Evolutionary conservation across 1,140 invertebrate species (phyloP).

Genomic region (Zaprionus camerounensis): DNA sequence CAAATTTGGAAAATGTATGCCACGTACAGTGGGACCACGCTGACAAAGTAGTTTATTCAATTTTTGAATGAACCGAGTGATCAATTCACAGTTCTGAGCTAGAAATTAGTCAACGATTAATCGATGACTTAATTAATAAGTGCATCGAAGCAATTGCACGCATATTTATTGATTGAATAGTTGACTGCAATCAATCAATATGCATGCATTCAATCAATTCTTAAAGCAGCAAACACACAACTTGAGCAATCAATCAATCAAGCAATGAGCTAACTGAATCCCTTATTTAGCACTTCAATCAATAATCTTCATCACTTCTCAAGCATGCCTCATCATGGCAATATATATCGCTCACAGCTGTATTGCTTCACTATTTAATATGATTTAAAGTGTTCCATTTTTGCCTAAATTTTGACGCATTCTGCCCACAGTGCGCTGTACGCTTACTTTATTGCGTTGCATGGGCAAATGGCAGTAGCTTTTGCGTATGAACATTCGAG

Average conservation of each 20-base stretch:
- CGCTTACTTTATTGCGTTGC: constrained; percentile 44
- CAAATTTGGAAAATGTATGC: not conserved
- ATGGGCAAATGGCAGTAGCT: constrained; percentile 53
- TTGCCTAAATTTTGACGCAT: not conserved
- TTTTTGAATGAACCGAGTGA: no score
- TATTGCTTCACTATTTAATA: not conserved
- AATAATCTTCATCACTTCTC: not conserved
- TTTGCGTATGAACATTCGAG: constrained; percentile 65
- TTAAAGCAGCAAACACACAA: not conserved
- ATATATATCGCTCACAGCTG: no score
- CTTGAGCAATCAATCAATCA: not conserved
- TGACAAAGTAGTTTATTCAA: no score
- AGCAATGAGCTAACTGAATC: not conserved
- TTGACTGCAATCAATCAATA: not conserved
- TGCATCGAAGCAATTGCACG: no score
- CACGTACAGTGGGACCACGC: no score
- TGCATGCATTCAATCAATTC: not conserved
- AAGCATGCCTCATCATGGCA: not conserved
- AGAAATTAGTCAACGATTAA: not conserved
- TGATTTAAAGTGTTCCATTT: not conserved
- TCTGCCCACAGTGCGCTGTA: constrained; percentile 6
- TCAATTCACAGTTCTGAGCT: not conserved
- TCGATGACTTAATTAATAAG: no score
- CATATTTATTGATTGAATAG: no score
- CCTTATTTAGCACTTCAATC: not conserved